These are phyloP conservation scores for Pelecanus crispus DNA, from an alignment of 2,113 vertebrate species.

Conservation along the genomic window DNA sequence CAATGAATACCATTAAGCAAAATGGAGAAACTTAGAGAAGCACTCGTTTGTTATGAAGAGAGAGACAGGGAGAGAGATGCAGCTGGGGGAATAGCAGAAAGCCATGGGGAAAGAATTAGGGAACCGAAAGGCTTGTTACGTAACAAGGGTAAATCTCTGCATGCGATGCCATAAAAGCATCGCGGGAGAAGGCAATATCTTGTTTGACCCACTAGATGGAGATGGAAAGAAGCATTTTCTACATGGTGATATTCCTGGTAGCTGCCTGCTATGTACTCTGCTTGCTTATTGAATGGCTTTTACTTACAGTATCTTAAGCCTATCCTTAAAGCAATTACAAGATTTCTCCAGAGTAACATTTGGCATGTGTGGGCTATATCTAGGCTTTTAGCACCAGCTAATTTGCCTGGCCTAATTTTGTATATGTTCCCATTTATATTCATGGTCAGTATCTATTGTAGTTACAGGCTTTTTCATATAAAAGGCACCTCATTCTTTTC, in stretches of 20 bases:
- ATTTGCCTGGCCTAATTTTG: slow-evolving; percentile 49
- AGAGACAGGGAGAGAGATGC: background rate
- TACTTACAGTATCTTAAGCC: slow-evolving; percentile 45
- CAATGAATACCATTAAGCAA: slow-evolving; percentile 32
- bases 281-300: slow-evolving; percentile 26
- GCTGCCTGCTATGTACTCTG: background rate
- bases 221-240: slow-evolving; percentile 56
- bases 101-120: background rate
- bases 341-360: slow-evolving; percentile 42
- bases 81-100: background rate
- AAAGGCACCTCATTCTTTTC: slow-evolving; percentile 9
- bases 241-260: background rate
- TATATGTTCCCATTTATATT: slow-evolving; percentile 47
- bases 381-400: slow-evolving; percentile 32
- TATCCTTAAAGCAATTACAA: slow-evolving; percentile 44
- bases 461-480: slow-evolving; percentile 4
- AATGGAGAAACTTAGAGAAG: background rate
- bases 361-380: background rate
- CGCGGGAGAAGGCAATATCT: background rate
- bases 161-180: background rate
- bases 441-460: slow-evolving; percentile 34
- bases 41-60: background rate
- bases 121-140: background rate
- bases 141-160: background rate
- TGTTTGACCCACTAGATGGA: slow-evolving; percentile 68